These are phyloP conservation scores for Philypnodon macrostomus DNA, from an alignment of 2,797 vertebrate genomes.

Conservation along the genomic window DNA sequence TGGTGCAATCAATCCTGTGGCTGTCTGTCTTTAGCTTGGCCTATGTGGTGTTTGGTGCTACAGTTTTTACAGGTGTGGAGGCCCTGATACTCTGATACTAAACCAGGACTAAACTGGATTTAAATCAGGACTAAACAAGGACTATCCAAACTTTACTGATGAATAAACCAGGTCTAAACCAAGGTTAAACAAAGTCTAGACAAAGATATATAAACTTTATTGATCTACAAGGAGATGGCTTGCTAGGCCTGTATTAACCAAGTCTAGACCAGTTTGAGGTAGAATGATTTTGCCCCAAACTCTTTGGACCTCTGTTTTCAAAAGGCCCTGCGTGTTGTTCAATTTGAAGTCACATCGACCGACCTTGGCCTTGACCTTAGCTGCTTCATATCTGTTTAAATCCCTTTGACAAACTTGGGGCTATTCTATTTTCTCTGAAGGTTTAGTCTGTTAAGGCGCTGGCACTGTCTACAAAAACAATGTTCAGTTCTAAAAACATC, in stretches of 20 bases:
- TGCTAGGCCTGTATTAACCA: no score
- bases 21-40: constrained; percentile 47
- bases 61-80: constrained; percentile 56
- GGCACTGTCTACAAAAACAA: constrained; percentile 51
- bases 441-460: constrained; percentile 65
- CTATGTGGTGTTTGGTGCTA: constrained; percentile 17
- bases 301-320: no score
- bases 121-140: no score
- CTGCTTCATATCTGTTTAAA: constrained; percentile 63
- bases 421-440: constrained; percentile 48
- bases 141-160: no score
- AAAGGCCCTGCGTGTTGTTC: no score
- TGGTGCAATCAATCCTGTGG: constrained; percentile 1
- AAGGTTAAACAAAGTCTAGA: no score
- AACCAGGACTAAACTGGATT: no score
- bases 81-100: constrained; percentile 10
- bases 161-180: no score
- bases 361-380: constrained; percentile 47
- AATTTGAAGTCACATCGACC: constrained; percentile 21
- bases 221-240: no score
- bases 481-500: constrained; percentile 16
- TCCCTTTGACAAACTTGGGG: constrained; percentile 39
- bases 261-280: no score
- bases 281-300: no score
- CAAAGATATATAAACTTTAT: no score